Base-by-base conservation (phyloP, 2,797 vertebrate genomes). In the Avahi laniger region DNA sequence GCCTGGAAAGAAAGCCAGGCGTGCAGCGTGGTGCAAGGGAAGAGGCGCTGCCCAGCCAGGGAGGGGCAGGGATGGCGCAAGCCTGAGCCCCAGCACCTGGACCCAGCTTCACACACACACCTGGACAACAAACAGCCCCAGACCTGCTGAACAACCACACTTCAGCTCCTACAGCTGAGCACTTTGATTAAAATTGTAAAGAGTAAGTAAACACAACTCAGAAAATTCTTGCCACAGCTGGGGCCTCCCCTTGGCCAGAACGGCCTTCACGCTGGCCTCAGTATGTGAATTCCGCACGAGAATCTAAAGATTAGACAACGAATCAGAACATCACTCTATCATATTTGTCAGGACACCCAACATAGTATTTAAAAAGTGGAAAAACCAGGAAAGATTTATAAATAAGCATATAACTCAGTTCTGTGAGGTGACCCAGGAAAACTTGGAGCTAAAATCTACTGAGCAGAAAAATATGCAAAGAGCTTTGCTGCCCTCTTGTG, bases 401-500 rank as follows among this genome's bases (percentile, higher is more conserved):
- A 91, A 4, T 65, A 78, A 81, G 8, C 48, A 82, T 72, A 1
- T 79, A 67, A 18, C 52, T 85, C 93, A 13, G 28, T 5, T 14
- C 12, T 24, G 57, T 50, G 33, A 14, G 1, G 2, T 0, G 18
- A 33, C 81, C 93, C 28, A 89, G 46, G 33, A 93, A 92, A 50
- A 10, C 30, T 22, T 82, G 63, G 76, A 59, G 38, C 50, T 72
- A 4, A 79, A 95, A 88, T 52, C 79, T 28, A 50, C 0, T 48
- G 65, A 14, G 0, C 43, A 24, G 12, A 76, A 96, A 94, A 94
- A 87, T 2, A 88, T 97, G 96, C 11, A 15, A 97, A 92, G 92
- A 94, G 96, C 95, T 93, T 83, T 97, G 95, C 98, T 98, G 98
- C 98, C 98, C 98, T 95, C 98, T 98, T 92, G 97, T 98, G 98